Percentiles rank a stretch among this genome's conserved stretches.
Evolutionary conservation across 2,888 invertebrate species (phyloP).

Genomic region (Hedya salicella): DNA sequence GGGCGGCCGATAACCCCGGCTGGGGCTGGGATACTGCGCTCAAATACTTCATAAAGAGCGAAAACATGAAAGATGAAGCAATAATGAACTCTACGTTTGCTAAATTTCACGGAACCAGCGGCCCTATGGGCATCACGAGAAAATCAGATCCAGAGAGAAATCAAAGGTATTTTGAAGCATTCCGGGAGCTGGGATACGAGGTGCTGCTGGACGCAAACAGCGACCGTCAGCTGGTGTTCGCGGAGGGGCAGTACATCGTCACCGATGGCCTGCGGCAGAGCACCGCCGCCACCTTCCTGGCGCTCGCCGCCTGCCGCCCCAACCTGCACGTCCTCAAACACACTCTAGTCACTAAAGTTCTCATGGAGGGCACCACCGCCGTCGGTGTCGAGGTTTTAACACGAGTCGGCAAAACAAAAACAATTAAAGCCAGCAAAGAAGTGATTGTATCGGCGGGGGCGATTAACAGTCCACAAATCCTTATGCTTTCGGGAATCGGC

Average conservation of each 20-base stretch:
- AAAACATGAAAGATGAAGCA: constrained; percentile 19
- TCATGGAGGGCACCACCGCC: constrained; percentile 30
- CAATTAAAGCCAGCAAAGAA: constrained; percentile 31
- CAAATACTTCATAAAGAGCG: constrained; percentile 40
- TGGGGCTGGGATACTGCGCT: constrained; percentile 41
- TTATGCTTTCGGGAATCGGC: constrained; percentile 43
- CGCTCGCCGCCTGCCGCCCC: constrained; percentile 6
- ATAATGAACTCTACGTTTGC: constrained; percentile 28
- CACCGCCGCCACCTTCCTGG: constrained; percentile 30
- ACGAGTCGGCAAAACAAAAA: constrained; percentile 1
- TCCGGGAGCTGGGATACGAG: constrained; percentile 28
- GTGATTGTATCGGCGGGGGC: constrained; percentile 40
- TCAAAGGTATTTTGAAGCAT: constrained; percentile 19
- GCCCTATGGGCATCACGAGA: constrained; percentile 26
- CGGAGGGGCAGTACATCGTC: constrained; percentile 38
- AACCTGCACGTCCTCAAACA: constrained; percentile 33
- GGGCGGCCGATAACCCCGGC: constrained; percentile 17
- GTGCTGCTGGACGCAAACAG: constrained; percentile 28
- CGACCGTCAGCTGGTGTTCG: constrained; percentile 30
- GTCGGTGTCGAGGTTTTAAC: constrained; percentile 25
- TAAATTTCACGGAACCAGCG: constrained; percentile 25
- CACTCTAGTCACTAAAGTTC: constrained; percentile 28
- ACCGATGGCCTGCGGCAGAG: constrained; percentile 29
- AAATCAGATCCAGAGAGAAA: constrained; percentile 23
- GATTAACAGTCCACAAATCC: constrained; percentile 39